phyloP scores from a whole-genome alignment of 2,113 vertebrate genomes.

The Ciconia boyciana region DNA sequence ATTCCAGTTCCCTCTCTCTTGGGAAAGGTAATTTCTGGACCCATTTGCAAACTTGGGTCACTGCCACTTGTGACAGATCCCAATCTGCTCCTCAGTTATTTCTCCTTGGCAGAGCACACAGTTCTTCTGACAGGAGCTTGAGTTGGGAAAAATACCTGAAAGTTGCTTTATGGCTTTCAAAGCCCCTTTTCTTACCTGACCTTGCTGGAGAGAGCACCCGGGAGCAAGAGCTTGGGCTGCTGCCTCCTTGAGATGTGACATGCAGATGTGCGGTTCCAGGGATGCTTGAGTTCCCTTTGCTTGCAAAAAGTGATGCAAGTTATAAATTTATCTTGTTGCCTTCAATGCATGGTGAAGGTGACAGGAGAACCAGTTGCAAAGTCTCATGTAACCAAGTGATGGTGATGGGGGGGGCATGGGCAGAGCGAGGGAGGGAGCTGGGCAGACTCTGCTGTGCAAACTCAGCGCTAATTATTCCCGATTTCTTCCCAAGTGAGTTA shows the following conservation, averaged over 20 bases:
- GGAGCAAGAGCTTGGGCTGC: not conserved
- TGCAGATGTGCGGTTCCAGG: accelerated
- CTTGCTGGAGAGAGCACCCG: accelerated
- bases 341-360: not conserved
- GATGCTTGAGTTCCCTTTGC: not conserved
- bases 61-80: not conserved
- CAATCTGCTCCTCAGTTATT: not conserved
- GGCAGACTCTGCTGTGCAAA: not conserved
- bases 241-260: not conserved
- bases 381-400: not conserved
- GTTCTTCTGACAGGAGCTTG: not conserved
- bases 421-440: not conserved
- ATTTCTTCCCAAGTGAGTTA: not conserved
- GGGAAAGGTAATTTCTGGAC: not conserved
- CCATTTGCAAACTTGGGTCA: accelerated
- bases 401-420: accelerated
- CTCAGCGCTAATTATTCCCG: not conserved
- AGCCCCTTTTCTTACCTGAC: not conserved
- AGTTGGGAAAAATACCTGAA: not conserved
- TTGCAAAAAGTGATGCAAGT: not conserved
- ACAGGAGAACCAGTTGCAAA: not conserved
- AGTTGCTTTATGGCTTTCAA: not conserved
- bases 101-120: not conserved
- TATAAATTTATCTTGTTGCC: not conserved
- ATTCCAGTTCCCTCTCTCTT: not conserved